These are phyloP conservation scores for Ectropis grisescens DNA, from an alignment of 1,140 invertebrate genomes.

Conservation along the genomic window DNA sequence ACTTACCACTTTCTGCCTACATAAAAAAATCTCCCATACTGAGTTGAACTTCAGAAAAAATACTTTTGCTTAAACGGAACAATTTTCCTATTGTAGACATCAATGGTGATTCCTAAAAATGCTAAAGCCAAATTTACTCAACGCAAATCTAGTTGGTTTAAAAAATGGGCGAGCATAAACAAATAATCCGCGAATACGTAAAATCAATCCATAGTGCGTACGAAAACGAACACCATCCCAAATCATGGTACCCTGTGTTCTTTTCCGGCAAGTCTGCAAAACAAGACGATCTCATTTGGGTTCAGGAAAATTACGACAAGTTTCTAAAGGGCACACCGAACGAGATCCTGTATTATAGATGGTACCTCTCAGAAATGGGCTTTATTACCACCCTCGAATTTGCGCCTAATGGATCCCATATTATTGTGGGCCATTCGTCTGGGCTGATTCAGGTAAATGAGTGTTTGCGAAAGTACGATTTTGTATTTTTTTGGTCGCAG, in stretches of 20 bases:
- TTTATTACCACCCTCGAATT: constrained; percentile 39
- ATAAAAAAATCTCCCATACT: too few species aligned
- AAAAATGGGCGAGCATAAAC: constrained; percentile 26
- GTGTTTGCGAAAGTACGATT: constrained; percentile 1
- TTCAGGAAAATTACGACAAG: constrained; percentile 32
- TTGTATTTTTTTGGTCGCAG: background rate
- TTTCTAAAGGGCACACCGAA: constrained; percentile 41
- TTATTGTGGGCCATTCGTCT: constrained; percentile 49
- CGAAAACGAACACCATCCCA: constrained; percentile 25
- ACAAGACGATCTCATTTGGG: constrained; percentile 23
- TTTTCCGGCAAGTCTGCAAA: constrained; percentile 17
- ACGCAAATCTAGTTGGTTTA: constrained; percentile 25
- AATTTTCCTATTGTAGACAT: too few species aligned
- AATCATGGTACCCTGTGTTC: constrained; percentile 49
- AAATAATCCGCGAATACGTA: constrained; percentile 28
- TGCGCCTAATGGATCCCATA: constrained; percentile 32
- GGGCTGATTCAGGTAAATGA: constrained; percentile 48
- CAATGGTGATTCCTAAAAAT: too few species aligned
- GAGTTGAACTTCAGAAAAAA: too few species aligned
- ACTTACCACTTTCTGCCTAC: too few species aligned
- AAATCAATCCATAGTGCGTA: constrained; percentile 28
- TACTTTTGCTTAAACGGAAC: too few species aligned
- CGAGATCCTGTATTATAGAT: constrained; percentile 37
- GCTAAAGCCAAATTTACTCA: too few species aligned
- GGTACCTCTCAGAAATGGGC: constrained; percentile 41